Base-by-base conservation (phyloP, 2,797 vertebrate species). In the Simalia tracyae region DNA sequence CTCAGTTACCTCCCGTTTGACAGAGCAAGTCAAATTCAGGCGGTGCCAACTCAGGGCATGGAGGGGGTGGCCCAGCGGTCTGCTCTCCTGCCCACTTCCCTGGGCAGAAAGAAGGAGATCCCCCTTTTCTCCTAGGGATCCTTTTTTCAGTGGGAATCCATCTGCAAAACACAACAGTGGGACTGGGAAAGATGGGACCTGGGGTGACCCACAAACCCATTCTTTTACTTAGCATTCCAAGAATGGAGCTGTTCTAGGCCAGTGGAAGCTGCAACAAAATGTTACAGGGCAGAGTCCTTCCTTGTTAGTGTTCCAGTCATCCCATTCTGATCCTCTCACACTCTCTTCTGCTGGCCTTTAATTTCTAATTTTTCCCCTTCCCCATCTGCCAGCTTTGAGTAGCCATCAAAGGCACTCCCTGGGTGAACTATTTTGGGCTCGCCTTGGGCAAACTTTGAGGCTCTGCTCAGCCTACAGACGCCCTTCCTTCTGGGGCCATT, bases 21-120 rank as follows among this genome's bases (percentile, higher is more conserved):
- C 12, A 36, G 26, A 81, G 2, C 15, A 86, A 56, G 26, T 60
- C 72, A 96, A 2, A 8, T 92, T 94, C 66, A 94, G 61, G 26
- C 31, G 31, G 2, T n/a, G 57, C 0, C 92, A 76, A 28, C 84
- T 88, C 0, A 91, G 24, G 57, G 92, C 88, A 5, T 97, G 96
- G 5, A 96, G 96, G 10, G 97, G 97, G 89, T 96, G 95, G 89
- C 5, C 92, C 0, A 28, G 59, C 26, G 46, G 19, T 15, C 5
- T 5, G 1, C 0, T 0, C 0, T 64, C 68, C 4, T 26, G 2
- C 0, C 4, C 17, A 0, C 0, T 50, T 46, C 50, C 19, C n/a
- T 0, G 0, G 42, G 1, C 56, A 86, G 24, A 61, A 12, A 81
- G 0, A 12, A 81, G 0, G 0, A 87, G 36, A 2, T 28, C 14